Conservation (phyloP, 1,140 invertebrate genomes). For the Thaumatotibia leucotreta region DNA sequence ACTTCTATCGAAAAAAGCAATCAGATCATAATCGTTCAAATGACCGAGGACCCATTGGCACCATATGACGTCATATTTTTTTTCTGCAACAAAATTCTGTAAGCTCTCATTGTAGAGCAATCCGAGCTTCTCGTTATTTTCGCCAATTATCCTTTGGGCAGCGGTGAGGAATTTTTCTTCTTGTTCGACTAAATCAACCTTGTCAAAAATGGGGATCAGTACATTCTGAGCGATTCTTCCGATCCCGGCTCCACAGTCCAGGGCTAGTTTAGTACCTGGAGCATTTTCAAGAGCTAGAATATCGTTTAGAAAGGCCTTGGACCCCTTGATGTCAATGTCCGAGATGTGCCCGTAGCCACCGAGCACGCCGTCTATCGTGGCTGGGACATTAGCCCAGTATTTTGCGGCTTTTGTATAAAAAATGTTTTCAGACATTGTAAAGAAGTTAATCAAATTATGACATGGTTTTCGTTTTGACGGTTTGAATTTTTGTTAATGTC, state of each 20-base stretch:
- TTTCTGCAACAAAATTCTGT: slow-evolving; percentile 88
- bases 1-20: slow-evolving; percentile 90
- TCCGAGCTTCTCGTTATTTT: slow-evolving; percentile 72
- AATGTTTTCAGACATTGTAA: slow-evolving; percentile 32
- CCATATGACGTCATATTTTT: slow-evolving; percentile 96
- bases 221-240: slow-evolving; percentile 95
- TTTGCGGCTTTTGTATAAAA: slow-evolving; percentile 87
- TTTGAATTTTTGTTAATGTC: background rate
- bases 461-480: slow-evolving; percentile 2
- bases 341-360: slow-evolving; percentile 95
- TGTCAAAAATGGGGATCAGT: slow-evolving; percentile 88
- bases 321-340: slow-evolving; percentile 90
- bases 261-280: slow-evolving; percentile 80
- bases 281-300: slow-evolving; percentile 79
- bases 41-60: slow-evolving; percentile 98
- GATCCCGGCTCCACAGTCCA: slow-evolving; percentile 99
- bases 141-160: slow-evolving; percentile 43
- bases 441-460: background rate
- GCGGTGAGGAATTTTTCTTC: slow-evolving; percentile 80
- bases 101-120: slow-evolving; percentile 81
- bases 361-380: slow-evolving; percentile 96
- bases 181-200: slow-evolving; percentile 96
- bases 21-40: slow-evolving; percentile 90
- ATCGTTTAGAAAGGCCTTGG: slow-evolving; percentile 85
- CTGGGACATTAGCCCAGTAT: slow-evolving; percentile 90